phyloP scores from a whole-genome alignment of 2,797 vertebrate genomes.

The Leucoraja ocellata region DNA sequence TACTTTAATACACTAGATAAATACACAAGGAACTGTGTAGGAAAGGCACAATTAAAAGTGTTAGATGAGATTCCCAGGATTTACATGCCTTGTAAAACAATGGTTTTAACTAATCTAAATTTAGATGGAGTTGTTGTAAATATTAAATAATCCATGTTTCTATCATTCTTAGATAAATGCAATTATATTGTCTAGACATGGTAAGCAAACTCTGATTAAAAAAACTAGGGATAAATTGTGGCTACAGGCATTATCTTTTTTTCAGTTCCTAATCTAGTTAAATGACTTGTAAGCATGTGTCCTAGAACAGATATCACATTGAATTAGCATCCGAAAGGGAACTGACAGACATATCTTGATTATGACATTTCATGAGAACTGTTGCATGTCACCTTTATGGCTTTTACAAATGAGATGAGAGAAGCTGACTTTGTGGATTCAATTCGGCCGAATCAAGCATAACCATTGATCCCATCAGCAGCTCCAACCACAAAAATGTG shows the following conservation, averaged over 20 bases:
- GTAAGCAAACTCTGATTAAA: neutral
- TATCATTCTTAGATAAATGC: neutral
- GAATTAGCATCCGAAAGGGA: neutral
- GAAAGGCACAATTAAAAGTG: neutral
- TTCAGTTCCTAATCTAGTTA: neutral
- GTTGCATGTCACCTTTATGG: neutral
- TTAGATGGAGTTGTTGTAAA: neutral
- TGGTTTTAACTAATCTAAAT: neutral
- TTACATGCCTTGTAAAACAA: neutral
- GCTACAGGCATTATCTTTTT: neutral
- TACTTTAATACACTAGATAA: neutral
- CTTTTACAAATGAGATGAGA: no score
- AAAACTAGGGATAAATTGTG: neutral
- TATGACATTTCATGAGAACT: neutral
- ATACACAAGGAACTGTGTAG: neutral
- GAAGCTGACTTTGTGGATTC: neutral
- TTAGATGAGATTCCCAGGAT: neutral
- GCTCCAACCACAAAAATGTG: neutral
- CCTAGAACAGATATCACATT: neutral
- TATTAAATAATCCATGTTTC: no score
- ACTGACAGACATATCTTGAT: neutral
- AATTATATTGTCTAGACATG: neutral
- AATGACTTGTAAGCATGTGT: neutral
- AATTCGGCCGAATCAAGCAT: neutral
- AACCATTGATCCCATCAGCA: neutral